Conservation (phyloP, 2,888 invertebrate species). For the Conus canariensis region DNA sequence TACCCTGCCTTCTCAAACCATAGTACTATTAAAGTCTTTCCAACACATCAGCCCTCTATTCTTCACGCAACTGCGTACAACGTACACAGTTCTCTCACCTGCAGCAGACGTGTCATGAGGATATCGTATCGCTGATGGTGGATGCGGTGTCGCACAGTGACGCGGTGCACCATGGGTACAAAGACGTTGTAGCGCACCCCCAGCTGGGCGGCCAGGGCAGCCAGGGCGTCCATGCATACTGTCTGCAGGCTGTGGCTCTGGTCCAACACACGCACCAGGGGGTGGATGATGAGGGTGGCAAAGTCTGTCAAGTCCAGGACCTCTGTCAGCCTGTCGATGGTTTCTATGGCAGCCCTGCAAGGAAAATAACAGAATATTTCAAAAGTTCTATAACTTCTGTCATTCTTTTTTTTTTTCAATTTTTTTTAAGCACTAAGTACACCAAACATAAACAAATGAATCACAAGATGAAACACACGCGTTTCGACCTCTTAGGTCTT, state of each 20-base stretch:
- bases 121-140: slow-evolving; percentile 88
- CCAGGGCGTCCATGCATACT: slow-evolving; percentile 94
- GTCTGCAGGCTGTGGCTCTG: slow-evolving; percentile 85
- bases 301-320: slow-evolving; percentile 95
- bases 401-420: not conserved
- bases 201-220: slow-evolving; percentile 86
- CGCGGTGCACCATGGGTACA: slow-evolving; percentile 92
- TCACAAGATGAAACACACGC: too few species aligned
- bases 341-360: slow-evolving; percentile 82
- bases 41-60: too few species aligned
- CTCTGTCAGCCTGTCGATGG: slow-evolving; percentile 93
- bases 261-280: slow-evolving; percentile 91
- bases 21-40: too few species aligned
- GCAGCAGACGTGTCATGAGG: slow-evolving; percentile 81
- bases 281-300: slow-evolving; percentile 95
- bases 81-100: slow-evolving; percentile 61
- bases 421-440: too few species aligned
- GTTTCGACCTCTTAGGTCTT: too few species aligned
- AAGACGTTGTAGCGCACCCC: slow-evolving; percentile 92
- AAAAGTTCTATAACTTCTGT: not conserved
- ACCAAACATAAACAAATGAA: too few species aligned
- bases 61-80: too few species aligned
- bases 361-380: not conserved
- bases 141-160: slow-evolving; percentile 78
- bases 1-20: too few species aligned